Conservation (phyloP, 2,113 vertebrate species). For the Mellivora capensis region DNA sequence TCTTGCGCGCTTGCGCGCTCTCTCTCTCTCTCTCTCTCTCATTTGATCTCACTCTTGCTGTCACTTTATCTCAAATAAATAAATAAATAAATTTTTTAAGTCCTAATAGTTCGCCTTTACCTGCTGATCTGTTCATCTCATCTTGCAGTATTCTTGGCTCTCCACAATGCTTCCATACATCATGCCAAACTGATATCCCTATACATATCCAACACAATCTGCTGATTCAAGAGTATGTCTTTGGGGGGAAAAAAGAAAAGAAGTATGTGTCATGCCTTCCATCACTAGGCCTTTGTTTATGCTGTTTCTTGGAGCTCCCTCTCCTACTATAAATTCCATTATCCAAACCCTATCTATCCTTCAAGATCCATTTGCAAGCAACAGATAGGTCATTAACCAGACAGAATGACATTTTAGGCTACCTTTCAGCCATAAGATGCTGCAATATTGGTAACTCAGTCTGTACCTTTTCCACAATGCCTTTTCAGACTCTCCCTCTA, state of each 20-base stretch:
- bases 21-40: too few species aligned
- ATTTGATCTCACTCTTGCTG: too few species aligned
- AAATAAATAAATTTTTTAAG: neutral
- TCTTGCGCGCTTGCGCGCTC: too few species aligned
- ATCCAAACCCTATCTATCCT: neutral
- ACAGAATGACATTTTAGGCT: neutral
- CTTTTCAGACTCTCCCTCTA: neutral
- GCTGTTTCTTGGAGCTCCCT: neutral
- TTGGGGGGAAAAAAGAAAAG: neutral
- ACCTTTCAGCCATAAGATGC: neutral
- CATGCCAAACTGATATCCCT: neutral
- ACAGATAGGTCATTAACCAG: neutral
- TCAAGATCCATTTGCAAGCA: neutral
- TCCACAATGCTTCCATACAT: neutral
- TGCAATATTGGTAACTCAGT: neutral
- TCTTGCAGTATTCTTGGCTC: neutral
- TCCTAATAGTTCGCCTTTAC: neutral
- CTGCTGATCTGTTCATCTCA: neutral
- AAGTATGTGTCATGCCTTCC: neutral
- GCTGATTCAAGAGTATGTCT: neutral
- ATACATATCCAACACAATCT: neutral
- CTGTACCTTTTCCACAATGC: neutral
- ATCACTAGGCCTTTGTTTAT: neutral
- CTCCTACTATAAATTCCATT: neutral
- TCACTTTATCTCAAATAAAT: too few species aligned